Evolutionary conservation across 2,113 vertebrate species (phyloP), one percentile per base, ranked within the genome.

Genomic region (Dipodomys merriami): DNA sequence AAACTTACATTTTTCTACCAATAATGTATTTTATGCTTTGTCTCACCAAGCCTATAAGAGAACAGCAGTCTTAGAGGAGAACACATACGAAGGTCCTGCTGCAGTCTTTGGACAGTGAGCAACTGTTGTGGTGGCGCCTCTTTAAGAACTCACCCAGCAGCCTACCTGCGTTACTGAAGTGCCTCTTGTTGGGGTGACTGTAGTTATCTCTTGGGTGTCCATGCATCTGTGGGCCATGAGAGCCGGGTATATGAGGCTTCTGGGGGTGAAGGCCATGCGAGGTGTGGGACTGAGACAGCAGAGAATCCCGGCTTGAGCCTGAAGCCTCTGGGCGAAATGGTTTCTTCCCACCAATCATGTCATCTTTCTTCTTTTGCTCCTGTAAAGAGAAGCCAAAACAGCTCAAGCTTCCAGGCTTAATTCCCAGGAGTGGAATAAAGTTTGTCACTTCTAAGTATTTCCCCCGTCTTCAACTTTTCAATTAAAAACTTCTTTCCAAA

Each of bases 351-450:
- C 98, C 98, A 5, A 97, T 88, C 57, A 97, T 60, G 72, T 99
- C 98, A 67, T 99, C 99, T 95, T 99, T 99, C 97, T 99, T 99
- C 97, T 98, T 99, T 49, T 99, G 99, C 90, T 99, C 99, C 98
- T 99, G 98, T 97, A 53, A 82, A 83, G 94, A 13, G 49, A 95
- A 90, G 78, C 19, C 44, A 79, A 33, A 96, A 60, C 27, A 88
- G 25, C 73, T 91, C 62, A 93, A 64, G 62, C 35, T 23, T 11
- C 46, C 7, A 49, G 35, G 25, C 7, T 23, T 73, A 74, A 64
- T 18, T 85, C 64, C 46, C 57, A n/a, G 57, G 20, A 57, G 25
- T 0, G 49, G 65, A 78, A n/a, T 39, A 64, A 62, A 73, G 23
- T 79, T 11, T 33, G 65, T 6, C 35, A n/a, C 23, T 9, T 91